Base-by-base conservation (phyloP, 1,140 invertebrate genomes). In the Lepidotrigona ventralis region DNA sequence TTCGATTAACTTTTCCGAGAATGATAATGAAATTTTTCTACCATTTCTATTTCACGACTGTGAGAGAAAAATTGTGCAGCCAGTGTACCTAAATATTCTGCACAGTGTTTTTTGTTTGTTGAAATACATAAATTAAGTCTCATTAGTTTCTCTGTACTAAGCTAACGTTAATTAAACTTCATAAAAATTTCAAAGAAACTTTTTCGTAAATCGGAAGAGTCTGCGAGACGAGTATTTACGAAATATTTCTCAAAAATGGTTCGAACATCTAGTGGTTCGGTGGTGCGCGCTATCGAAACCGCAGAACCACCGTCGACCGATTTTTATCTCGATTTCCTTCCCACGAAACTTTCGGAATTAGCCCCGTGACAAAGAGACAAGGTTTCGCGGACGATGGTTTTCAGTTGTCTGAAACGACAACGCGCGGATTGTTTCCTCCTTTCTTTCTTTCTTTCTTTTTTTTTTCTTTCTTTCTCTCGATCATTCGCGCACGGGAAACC, bases 391-490 rank as follows among this genome's bases (percentile, higher is more conserved):
- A 63, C 53, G 79, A 74, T 64, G 63, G 74, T 86, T 88, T 84
- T 77, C 69, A 70, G 58, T 26, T 29, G 69, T 70, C 77, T 78
- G 75, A 75, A 63, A 88, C 83, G 88, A 81, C 58, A 53, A 80
- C 58, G 53, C 79, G 69, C 64, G 73, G 81, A 84, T 89, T 86
- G 87, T 91, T 91, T 86, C 86, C 81, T 87, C 85, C 85, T 84
- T 60, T 56, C 29, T 6, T 39, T 39, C 6, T 39, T 39, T 39
- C 39, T 39, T 39, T 39, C 15, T 54, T 9, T 14, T 54, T 54
- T 54, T 17, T 54, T 54, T 54, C 33, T 33, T 33, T 3, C 33
- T 33, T 54, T 17, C 23, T 9, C 58, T n/a, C 60, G 60, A 21
- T 33, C 23, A 53, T 70, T 83, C 68, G 77, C 76, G 33, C 73